These are phyloP conservation scores for Sisor rabdophorus DNA, from an alignment of 2,113 vertebrate species.

Conservation along the genomic window DNA sequence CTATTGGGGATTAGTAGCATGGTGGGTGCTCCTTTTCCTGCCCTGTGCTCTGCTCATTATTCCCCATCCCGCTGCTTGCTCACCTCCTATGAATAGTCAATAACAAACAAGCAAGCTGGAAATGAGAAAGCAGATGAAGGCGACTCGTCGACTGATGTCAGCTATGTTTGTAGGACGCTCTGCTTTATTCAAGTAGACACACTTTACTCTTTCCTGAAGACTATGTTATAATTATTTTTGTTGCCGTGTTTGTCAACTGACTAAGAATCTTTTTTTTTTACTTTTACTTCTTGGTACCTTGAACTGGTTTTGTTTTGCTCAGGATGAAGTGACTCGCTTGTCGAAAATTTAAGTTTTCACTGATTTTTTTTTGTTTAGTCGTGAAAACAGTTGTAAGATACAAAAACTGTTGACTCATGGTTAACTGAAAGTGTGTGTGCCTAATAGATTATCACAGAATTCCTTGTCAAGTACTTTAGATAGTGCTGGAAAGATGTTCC, in stretches of 20 bases:
- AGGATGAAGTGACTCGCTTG: background rate
- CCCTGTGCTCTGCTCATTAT: slow-evolving; percentile 47
- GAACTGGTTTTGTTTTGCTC: background rate
- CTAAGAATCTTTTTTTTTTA: background rate
- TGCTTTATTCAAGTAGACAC: slow-evolving; percentile 27
- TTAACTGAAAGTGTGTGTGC: slow-evolving; percentile 53
- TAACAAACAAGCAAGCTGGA: slow-evolving; percentile 48
- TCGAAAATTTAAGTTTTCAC: slow-evolving; percentile 14
- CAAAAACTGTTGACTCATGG: slow-evolving; percentile 26
- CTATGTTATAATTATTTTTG: slow-evolving; percentile 15
- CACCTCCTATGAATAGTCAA: slow-evolving; percentile 51
- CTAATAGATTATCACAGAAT: slow-evolving; percentile 71
- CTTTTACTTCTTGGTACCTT: background rate
- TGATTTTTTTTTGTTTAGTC: slow-evolving; percentile 4
- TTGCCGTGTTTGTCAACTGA: background rate
- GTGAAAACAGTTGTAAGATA: background rate
- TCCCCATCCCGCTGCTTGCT: slow-evolving; percentile 48
- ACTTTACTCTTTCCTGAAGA: slow-evolving; percentile 18
- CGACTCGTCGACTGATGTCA: slow-evolving; percentile 31
- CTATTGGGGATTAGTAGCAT: slow-evolving; percentile 41
- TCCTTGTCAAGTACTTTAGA: slow-evolving; percentile 62
- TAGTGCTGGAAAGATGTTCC: slow-evolving; percentile 83
- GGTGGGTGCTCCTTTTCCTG: slow-evolving; percentile 40
- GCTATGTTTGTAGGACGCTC: slow-evolving; percentile 24
- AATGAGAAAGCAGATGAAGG: slow-evolving; percentile 41